Percentiles rank a stretch among this genome's conserved stretches.
Evolutionary conservation across 2,888 invertebrate species (phyloP).

Genomic region (Zootermopsis nevadensis): DNA sequence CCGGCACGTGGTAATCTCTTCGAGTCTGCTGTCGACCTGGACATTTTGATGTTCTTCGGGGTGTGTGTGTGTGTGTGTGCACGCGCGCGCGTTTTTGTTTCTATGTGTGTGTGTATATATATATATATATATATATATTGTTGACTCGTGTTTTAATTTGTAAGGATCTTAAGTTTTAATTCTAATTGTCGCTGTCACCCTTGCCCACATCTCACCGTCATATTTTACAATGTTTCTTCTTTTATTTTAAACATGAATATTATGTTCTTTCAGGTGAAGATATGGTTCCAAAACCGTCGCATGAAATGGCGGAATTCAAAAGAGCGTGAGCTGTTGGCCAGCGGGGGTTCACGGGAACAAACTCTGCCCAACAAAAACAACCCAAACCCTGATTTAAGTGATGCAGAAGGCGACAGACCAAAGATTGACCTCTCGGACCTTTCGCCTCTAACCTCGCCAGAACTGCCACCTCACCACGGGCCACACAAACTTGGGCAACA

Average conservation of each 20-base stretch:
- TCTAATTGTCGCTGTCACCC: background rate
- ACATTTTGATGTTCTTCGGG: too few species aligned
- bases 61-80: too few species aligned
- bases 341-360: conserved; percentile 93
- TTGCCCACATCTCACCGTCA: background rate
- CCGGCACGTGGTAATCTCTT: too few species aligned
- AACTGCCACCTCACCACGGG: conserved; percentile 43
- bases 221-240: background rate
- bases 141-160: background rate
- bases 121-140: too few species aligned
- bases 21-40: too few species aligned
- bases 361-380: conserved; percentile 97
- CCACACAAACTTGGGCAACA: conserved; percentile 18
- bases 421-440: conserved; percentile 71
- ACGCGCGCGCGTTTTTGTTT: too few species aligned
- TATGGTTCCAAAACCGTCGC: conserved; percentile 96
- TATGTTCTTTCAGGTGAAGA: conserved; percentile 75
- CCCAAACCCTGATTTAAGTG: conserved; percentile 93
- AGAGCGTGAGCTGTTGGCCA: conserved; percentile 92
- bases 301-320: conserved; percentile 99
- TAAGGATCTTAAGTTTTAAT: background rate
- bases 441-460: conserved; percentile 67
- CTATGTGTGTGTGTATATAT: too few species aligned
- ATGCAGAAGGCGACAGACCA: conserved; percentile 85
- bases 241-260: background rate